These are phyloP conservation scores for Stratiolaelaps scimitus DNA, from an alignment of 1,140 invertebrate genomes.

Conservation along the genomic window DNA sequence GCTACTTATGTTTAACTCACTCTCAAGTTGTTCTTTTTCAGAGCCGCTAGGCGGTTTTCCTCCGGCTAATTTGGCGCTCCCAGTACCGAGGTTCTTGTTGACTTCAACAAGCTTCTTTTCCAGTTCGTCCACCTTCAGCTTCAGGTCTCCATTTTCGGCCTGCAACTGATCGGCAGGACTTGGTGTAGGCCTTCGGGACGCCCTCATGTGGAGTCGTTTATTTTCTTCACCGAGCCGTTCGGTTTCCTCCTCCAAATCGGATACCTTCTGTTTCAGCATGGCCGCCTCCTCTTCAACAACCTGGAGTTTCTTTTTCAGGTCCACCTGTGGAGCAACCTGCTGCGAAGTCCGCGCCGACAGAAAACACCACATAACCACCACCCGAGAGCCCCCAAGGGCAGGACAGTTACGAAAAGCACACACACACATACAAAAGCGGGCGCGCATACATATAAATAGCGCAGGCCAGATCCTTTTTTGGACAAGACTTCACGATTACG, in stretches of 20 bases:
- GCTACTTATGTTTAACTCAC: constrained; percentile 37
- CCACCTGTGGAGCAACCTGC: constrained; percentile 45
- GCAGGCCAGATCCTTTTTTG: no score
- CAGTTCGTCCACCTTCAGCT: constrained; percentile 50
- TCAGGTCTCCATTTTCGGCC: constrained; percentile 44
- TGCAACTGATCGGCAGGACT: constrained; percentile 42
- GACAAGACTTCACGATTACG: no score
- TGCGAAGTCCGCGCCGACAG: constrained; percentile 41
- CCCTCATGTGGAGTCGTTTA: constrained; percentile 46
- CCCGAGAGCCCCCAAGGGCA: no score
- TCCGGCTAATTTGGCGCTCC: not conserved
- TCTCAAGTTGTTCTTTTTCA: constrained; percentile 34
- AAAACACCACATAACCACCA: constrained; percentile 31
- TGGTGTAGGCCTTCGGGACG: constrained; percentile 38
- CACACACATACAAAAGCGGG: no score
- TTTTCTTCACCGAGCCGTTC: constrained; percentile 59
- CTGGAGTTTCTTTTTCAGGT: constrained; percentile 57
- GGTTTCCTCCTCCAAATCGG: constrained; percentile 56
- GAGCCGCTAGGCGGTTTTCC: constrained; percentile 27
- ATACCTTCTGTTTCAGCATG: constrained; percentile 51
- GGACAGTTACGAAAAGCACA: no score
- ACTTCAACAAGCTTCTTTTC: constrained; percentile 52
- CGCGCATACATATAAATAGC: no score
- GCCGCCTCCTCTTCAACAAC: constrained; percentile 57
- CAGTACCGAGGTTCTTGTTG: constrained; percentile 30